Percentiles rank a stretch among this genome's conserved stretches.
These are phyloP conservation scores for Leucozona laternaria DNA, from an alignment of 2,888 invertebrate genomes.

Conservation along the genomic window DNA sequence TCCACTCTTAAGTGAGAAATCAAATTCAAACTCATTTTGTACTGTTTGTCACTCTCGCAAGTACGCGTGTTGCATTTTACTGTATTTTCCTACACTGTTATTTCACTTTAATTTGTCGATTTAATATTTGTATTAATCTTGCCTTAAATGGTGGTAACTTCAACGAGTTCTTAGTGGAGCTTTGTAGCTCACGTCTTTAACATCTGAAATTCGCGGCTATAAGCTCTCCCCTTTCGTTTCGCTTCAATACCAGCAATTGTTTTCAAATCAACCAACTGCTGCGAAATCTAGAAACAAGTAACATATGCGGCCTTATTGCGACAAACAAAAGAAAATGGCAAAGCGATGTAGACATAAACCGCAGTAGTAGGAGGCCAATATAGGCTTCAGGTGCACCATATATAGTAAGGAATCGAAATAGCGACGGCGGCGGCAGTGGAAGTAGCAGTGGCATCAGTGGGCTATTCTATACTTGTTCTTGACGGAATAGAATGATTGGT, in stretches of 20 bases:
- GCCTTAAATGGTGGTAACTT: neutral
- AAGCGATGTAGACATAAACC: neutral
- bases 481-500: conserved; percentile 73
- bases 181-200: neutral
- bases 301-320: neutral
- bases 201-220: neutral
- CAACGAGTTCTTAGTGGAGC: neutral
- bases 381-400: conserved; percentile 32
- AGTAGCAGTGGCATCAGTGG: too few species aligned
- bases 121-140: neutral
- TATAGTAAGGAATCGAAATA: conserved; percentile 61
- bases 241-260: neutral
- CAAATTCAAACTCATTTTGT: too few species aligned
- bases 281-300: neutral
- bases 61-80: too few species aligned
- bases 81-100: neutral
- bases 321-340: neutral
- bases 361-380: neutral
- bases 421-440: conserved; percentile 61
- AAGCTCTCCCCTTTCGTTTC: neutral
- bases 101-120: neutral
- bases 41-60: too few species aligned
- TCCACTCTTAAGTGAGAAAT: too few species aligned
- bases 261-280: neutral
- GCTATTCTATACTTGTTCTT: conserved; percentile 69